These are phyloP conservation scores for Trimorus sp. DNA, from an alignment of 2,888 invertebrate genomes.

Conservation along the genomic window DNA sequence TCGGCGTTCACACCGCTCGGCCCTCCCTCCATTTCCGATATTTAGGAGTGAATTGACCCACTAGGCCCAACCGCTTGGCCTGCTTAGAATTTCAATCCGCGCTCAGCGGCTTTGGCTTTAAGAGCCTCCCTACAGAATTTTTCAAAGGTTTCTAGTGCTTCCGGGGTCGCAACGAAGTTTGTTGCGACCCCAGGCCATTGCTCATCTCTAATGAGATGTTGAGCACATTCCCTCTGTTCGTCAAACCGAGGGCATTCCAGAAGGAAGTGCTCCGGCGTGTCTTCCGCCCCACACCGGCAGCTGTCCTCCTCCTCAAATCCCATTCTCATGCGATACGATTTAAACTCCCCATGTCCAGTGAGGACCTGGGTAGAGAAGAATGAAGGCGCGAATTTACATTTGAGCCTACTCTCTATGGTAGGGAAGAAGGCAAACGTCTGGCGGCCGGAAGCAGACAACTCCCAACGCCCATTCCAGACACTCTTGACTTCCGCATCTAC, in stretches of 20 bases:
- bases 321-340: background rate
- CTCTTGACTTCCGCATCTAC: background rate
- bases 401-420: background rate
- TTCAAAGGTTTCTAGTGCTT: too few species aligned
- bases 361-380: slow-evolving; percentile 6
- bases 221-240: background rate
- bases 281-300: slow-evolving; percentile 18
- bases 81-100: too few species aligned
- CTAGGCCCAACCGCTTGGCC: too few species aligned
- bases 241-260: slow-evolving; percentile 11
- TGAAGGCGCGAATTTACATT: background rate
- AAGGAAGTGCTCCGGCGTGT: slow-evolving; percentile 23
- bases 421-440: slow-evolving; percentile 1
- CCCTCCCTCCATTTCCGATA: too few species aligned
- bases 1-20: too few species aligned
- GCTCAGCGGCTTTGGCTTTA: too few species aligned
- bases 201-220: background rate
- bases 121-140: too few species aligned
- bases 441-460: background rate
- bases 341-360: slow-evolving; percentile 20
- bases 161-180: too few species aligned
- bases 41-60: too few species aligned
- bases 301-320: background rate
- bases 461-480: background rate
- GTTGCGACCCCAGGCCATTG: background rate